phyloP scores from a whole-genome alignment of 1,140 invertebrate genomes.

The Lanistes nyassanus region DNA sequence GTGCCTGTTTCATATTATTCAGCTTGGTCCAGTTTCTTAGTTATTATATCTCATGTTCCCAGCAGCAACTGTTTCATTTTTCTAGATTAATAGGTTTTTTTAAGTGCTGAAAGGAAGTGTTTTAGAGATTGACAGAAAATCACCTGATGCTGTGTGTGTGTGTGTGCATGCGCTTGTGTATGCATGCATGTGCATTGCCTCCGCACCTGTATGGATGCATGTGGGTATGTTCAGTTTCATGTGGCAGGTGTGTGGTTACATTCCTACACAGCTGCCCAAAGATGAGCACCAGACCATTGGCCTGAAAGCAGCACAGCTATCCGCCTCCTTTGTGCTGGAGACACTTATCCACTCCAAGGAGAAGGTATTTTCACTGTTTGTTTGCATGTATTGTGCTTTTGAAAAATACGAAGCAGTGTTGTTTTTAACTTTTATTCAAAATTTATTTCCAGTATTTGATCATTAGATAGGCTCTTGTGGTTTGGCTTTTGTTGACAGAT shows the following conservation, averaged over 20 bases:
- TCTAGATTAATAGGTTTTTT: not conserved
- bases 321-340: constrained; percentile 94
- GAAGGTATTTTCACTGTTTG: constrained; percentile 73
- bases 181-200: too few species aligned
- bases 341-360: constrained; percentile 97
- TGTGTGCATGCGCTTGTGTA: too few species aligned
- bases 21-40: too few species aligned
- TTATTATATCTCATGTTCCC: too few species aligned
- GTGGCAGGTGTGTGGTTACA: constrained; percentile 94
- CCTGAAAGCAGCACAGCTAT: constrained; percentile 84
- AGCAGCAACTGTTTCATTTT: too few species aligned
- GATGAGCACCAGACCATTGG: constrained; percentile 80
- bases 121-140: too few species aligned
- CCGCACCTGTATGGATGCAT: too few species aligned
- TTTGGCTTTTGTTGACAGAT: not conserved
- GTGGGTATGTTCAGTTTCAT: constrained; percentile 83
- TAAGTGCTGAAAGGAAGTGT: not conserved
- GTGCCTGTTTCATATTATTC: too few species aligned
- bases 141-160: too few species aligned
- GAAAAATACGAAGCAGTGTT: not conserved
- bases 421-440: not conserved
- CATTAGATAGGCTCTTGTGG: too few species aligned
- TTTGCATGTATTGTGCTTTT: not conserved
- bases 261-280: constrained; percentile 86
- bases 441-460: too few species aligned